phyloP scores from a whole-genome alignment of 2,797 vertebrate genomes.

The Manis crassicaudata region DNA sequence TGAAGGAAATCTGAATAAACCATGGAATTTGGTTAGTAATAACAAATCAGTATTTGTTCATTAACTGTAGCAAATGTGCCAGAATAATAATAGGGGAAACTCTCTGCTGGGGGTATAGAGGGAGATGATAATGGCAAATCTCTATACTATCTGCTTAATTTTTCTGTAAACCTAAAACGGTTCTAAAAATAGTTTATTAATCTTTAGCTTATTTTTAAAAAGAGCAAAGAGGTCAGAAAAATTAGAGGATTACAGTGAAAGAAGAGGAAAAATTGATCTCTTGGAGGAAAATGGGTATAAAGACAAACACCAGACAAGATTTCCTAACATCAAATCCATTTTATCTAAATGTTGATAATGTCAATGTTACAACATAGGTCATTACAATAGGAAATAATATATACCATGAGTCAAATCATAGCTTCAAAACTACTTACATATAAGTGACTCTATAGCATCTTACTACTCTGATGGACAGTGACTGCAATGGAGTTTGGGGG shows the following conservation, averaged over 20 bases:
- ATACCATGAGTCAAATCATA: not conserved
- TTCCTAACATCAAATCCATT: conserved; percentile 3
- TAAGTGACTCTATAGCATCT: not conserved
- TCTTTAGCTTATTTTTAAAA: conserved; percentile 5
- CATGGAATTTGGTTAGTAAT: not conserved
- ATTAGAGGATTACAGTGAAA: not conserved
- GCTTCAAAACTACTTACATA: not conserved
- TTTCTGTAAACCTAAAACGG: conserved; percentile 42
- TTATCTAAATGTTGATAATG: not conserved
- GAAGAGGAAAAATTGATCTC: not conserved
- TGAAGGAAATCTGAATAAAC: conserved; percentile 15
- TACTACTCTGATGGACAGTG: too few relatives aligned
- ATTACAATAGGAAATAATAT: not conserved
- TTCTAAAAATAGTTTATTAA: not conserved
- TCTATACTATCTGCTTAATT: not conserved
- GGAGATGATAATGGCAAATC: not conserved
- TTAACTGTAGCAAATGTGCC: conserved; percentile 16
- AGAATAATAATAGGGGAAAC: not conserved
- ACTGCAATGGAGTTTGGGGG: too few relatives aligned
- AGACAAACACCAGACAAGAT: not conserved
- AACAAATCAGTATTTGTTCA: not conserved
- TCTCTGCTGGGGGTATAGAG: not conserved
- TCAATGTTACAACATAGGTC: not conserved
- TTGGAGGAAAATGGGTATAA: not conserved
- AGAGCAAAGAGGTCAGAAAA: not conserved